phyloP scores from a whole-genome alignment of 2,113 vertebrate genomes.

The Motacilla alba region DNA sequence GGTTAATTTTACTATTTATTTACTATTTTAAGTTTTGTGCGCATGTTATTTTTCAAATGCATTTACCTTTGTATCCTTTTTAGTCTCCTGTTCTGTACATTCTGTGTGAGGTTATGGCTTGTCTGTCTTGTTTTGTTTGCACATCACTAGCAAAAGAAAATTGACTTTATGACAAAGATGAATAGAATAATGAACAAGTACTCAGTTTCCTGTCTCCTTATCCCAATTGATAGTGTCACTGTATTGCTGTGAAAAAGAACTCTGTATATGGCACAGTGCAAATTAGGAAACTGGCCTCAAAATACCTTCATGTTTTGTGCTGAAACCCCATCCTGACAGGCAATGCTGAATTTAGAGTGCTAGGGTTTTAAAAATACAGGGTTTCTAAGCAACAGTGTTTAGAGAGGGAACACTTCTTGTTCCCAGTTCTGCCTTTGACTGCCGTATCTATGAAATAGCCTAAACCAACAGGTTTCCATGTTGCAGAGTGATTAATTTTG shows the following conservation, averaged over 20 bases:
- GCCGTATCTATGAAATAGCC: slow-evolving; percentile 27
- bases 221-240: not conserved
- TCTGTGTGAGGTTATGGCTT: not conserved
- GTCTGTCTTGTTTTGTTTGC: not conserved
- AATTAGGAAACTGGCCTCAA: not conserved
- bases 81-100: not conserved
- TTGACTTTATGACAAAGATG: not conserved
- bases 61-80: not conserved
- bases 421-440: slow-evolving; percentile 32
- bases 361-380: slow-evolving; percentile 56
- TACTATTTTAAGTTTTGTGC: not conserved
- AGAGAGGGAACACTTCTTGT: slow-evolving; percentile 30
- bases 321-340: slow-evolving; percentile 48
- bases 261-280: not conserved
- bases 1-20: not conserved
- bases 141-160: not conserved
- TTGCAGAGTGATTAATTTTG: slow-evolving; percentile 4
- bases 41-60: not conserved
- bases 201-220: not conserved
- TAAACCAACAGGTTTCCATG: not conserved
- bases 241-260: not conserved
- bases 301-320: not conserved
- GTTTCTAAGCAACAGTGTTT: slow-evolving; percentile 65
- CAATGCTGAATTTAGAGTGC: slow-evolving; percentile 33
- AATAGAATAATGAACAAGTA: not conserved